phyloP scores from a whole-genome alignment of 2,888 invertebrate species.

The Rapana venosa region DNA sequence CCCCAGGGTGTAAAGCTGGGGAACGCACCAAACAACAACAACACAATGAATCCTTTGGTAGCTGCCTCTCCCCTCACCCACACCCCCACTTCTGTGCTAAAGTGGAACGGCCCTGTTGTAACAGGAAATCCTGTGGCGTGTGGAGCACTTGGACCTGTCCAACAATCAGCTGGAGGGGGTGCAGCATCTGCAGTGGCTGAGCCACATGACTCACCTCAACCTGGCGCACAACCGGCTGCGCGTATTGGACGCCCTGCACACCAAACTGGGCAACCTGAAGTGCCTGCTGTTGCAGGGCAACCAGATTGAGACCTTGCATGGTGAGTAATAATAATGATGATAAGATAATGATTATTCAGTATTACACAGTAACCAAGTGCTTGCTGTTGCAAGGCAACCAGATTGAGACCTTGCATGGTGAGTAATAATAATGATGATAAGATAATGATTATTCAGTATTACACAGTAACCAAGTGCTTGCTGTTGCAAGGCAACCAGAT shows the following conservation, averaged over 20 bases:
- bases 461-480: no score
- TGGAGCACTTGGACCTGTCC: constrained; percentile 86
- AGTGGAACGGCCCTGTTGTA: neutral
- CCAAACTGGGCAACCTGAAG: constrained; percentile 91
- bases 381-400: constrained; percentile 92
- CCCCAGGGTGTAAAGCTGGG: no score
- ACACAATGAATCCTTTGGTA: no score
- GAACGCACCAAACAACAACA: no score
- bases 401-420: constrained; percentile 80
- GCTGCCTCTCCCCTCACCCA: no score
- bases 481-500: constrained; percentile 92
- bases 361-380: no score
- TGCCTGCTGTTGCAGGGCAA: constrained; percentile 92
- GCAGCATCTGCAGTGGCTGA: constrained; percentile 87
- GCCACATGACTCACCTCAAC: constrained; percentile 87
- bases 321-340: constrained; percentile 56
- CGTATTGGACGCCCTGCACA: constrained; percentile 85
- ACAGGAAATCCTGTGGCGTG: constrained; percentile 77
- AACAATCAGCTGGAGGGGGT: constrained; percentile 88
- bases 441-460: no score
- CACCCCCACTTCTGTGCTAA: neutral
- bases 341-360: no score
- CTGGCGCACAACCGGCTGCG: constrained; percentile 88
- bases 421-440: no score
- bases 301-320: constrained; percentile 81